phyloP scores from a whole-genome alignment of 2,797 vertebrate species.

The Enteromius radiatus region DNA sequence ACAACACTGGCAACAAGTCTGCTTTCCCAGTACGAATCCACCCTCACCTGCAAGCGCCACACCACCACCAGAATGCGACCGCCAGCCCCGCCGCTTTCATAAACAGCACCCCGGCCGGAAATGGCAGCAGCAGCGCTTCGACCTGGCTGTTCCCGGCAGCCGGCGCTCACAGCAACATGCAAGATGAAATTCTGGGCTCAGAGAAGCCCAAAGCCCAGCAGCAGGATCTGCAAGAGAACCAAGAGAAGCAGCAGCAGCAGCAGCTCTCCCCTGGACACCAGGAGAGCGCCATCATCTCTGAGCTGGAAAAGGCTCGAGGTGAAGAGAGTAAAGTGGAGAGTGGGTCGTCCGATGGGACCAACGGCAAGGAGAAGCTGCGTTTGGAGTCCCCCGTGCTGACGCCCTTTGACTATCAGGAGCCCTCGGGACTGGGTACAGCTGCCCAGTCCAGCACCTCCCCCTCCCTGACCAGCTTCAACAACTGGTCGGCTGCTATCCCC shows the following conservation, averaged over 20 bases:
- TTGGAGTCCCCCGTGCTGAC: constrained; percentile 96
- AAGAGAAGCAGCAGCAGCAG: constrained; percentile 87
- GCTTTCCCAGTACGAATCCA: constrained; percentile 99
- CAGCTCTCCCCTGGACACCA: constrained; percentile 92
- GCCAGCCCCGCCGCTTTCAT: constrained; percentile 96
- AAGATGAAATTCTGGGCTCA: constrained; percentile 95
- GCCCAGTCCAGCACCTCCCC: constrained; percentile 91
- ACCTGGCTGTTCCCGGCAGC: constrained; percentile 98
- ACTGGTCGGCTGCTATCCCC: constrained; percentile 97
- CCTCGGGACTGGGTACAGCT: constrained; percentile 90
- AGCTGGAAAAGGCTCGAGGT: constrained; percentile 90
- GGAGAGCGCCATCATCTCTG: constrained; percentile 93
- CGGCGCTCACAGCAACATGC: constrained; percentile 95
- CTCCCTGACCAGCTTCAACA: constrained; percentile 96
- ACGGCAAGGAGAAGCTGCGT: constrained; percentile 93
- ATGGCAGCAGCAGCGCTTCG: constrained; percentile 93
- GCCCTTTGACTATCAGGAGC: constrained; percentile 96
- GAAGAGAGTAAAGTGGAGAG: constrained; percentile 92
- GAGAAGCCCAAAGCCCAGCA: constrained; percentile 96
- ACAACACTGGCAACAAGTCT: constrained; percentile 99
- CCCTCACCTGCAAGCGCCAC: constrained; percentile 97
- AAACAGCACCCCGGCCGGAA: constrained; percentile 97
- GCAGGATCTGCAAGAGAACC: constrained; percentile 95
- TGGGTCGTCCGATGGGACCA: constrained; percentile 86
- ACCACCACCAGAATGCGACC: constrained; percentile 97